Conservation (phyloP, 1,140 invertebrate genomes). For the Aphaenogaster floridana region DNA sequence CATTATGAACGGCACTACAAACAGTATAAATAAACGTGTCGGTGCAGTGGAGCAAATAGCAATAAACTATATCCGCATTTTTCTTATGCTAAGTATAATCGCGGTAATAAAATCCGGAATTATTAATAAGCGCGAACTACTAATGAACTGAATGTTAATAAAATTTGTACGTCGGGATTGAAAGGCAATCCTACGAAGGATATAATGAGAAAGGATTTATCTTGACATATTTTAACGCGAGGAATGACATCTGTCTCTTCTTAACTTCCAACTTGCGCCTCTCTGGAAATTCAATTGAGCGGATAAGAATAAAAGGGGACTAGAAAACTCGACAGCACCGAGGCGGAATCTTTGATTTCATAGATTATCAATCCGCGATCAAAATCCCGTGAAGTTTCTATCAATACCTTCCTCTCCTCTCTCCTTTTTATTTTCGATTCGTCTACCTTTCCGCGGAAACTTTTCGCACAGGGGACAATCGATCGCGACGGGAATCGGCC, state of each 20-base stretch:
- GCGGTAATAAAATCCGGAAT: neutral
- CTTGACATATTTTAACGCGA: neutral
- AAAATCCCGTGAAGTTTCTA: neutral
- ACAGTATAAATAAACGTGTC: neutral
- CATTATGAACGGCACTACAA: neutral
- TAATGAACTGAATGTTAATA: neutral
- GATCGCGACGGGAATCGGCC: slow-evolving; percentile 43
- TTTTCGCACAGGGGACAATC: slow-evolving; percentile 28
- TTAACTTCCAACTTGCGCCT: neutral
- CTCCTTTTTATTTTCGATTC: neutral
- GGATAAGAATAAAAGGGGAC: slow-evolving; percentile 9
- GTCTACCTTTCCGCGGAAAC: slow-evolving; percentile 12
- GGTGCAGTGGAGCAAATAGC: too few species aligned
- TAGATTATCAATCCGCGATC: slow-evolving; percentile 33
- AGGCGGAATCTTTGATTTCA: slow-evolving; percentile 28
- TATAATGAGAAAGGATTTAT: neutral
- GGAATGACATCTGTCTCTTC: neutral
- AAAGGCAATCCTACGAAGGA: neutral
- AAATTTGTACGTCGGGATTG: neutral
- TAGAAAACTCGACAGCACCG: neutral
- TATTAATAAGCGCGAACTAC: neutral
- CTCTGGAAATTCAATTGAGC: neutral
- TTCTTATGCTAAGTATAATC: neutral
- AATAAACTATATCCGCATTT: neutral
- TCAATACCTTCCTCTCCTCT: neutral